Conservation (phyloP, 2,113 vertebrate species). For the Collichthys lucidus region DNA sequence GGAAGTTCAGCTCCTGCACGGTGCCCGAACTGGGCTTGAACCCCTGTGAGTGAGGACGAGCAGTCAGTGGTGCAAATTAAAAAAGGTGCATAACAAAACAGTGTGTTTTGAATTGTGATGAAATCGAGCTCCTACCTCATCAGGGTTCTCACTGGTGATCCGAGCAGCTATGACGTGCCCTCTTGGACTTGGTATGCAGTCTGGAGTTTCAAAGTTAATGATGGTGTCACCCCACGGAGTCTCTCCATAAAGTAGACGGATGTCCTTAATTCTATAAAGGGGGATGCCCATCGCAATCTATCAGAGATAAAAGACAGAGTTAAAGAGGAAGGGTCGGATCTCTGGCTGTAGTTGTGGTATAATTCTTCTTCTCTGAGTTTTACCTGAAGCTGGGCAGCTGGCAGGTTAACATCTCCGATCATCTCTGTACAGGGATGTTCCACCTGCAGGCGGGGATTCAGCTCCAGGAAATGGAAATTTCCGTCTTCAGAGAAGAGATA, state of each 20-base stretch:
- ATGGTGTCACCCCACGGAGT: conserved; percentile 87
- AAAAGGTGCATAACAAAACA: background rate
- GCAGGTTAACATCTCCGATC: conserved; percentile 95
- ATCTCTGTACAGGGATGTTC: conserved; percentile 99
- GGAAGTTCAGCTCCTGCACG: conserved; percentile 98
- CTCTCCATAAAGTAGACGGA: conserved; percentile 92
- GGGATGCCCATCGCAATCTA: conserved; percentile 98
- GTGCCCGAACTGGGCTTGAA: conserved; percentile 99
- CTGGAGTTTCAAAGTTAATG: conserved; percentile 88
- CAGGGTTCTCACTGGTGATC: conserved; percentile 98
- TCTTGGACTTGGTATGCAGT: conserved; percentile 85
- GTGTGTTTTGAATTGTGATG: background rate
- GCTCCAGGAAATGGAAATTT: conserved; percentile 95
- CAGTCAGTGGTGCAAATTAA: background rate
- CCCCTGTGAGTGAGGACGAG: conserved; percentile 82
- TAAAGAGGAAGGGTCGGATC: background rate
- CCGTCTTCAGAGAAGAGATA: conserved; percentile 94
- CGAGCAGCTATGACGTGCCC: conserved; percentile 96
- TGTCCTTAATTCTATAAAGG: conserved; percentile 93
- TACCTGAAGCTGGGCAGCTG: conserved; percentile 97
- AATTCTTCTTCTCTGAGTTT: background rate
- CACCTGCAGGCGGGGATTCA: conserved; percentile 97
- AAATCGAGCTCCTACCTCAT: conserved; percentile 86
- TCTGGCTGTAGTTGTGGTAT: background rate
- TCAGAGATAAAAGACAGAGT: conserved; percentile 25